Percentiles rank a stretch among this genome's conserved stretches.
phyloP scores from a whole-genome alignment of 2,113 vertebrate species.

The Probosciger aterrimus region DNA sequence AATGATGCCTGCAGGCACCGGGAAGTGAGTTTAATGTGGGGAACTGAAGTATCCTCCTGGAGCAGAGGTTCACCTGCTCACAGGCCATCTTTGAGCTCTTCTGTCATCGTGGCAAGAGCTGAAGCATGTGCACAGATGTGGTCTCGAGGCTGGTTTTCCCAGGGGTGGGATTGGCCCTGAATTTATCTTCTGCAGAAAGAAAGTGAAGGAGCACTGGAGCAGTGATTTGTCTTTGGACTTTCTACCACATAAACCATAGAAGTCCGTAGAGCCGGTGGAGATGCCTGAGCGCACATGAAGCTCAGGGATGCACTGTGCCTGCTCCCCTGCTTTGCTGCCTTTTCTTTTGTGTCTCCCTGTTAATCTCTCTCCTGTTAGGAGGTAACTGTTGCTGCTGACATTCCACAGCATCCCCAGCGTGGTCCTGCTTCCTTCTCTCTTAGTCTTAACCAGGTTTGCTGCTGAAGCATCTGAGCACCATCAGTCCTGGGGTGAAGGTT shows the following conservation, averaged over 20 bases:
- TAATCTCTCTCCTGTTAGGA: neutral
- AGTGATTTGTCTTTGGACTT: neutral
- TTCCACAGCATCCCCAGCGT: neutral
- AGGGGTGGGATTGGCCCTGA: neutral
- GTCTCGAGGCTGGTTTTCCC: neutral
- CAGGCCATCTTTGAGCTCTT: neutral
- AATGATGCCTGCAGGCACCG: neutral
- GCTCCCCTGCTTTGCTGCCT: neutral
- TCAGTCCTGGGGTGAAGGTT: neutral
- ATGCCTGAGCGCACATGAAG: neutral
- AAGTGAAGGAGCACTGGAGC: neutral
- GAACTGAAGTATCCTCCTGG: slow-evolving; percentile 25
- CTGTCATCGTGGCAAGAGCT: neutral
- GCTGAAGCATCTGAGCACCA: fast-evolving
- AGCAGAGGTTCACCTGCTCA: slow-evolving; percentile 20
- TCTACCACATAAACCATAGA: neutral
- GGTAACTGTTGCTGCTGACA: neutral
- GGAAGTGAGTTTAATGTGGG: neutral
- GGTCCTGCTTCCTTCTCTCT: neutral
- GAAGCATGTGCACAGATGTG: neutral
- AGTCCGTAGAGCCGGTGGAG: neutral
- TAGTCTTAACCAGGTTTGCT: neutral
- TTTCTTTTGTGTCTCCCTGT: neutral
- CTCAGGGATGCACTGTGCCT: fast-evolving
- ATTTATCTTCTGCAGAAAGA: neutral